phyloP scores from a whole-genome alignment of 2,888 invertebrate genomes.

The Lagria hirta region DNA sequence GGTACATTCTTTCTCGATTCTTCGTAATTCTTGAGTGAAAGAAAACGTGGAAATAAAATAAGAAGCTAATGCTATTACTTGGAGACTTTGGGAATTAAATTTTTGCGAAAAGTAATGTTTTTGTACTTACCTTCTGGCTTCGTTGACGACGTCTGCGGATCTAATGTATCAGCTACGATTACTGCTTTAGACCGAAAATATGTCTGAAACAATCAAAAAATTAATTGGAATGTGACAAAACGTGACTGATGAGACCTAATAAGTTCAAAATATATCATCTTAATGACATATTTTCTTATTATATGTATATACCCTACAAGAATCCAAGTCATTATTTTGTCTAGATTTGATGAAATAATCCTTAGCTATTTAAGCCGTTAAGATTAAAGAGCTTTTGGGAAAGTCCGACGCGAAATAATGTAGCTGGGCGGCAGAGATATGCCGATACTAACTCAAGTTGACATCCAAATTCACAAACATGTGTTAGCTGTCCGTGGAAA shows the following conservation, averaged over 20 bases:
- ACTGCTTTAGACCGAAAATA: slow-evolving; percentile 40
- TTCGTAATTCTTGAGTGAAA: slow-evolving; percentile 38
- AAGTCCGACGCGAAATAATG: slow-evolving; percentile 50
- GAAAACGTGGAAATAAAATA: slow-evolving; percentile 42
- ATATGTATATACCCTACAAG: too few relatives aligned
- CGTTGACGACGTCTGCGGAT: slow-evolving; percentile 43
- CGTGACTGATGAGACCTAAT: too few relatives aligned
- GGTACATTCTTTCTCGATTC: slow-evolving; percentile 46
- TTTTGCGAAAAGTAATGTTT: slow-evolving; percentile 19
- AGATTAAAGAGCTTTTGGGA: slow-evolving; percentile 54
- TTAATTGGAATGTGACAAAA: too few relatives aligned
- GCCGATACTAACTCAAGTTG: slow-evolving; percentile 55
- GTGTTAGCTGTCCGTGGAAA: slow-evolving; percentile 50
- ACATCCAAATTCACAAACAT: slow-evolving; percentile 54
- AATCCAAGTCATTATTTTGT: too few relatives aligned
- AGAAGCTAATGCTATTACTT: slow-evolving; percentile 31
- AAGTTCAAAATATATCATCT: too few relatives aligned
- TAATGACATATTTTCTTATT: too few relatives aligned
- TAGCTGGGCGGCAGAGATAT: slow-evolving; percentile 52
- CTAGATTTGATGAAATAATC: slow-evolving; percentile 55
- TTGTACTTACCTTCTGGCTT: slow-evolving; percentile 46
- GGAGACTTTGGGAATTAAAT: slow-evolving; percentile 4
- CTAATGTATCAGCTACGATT: slow-evolving; percentile 40
- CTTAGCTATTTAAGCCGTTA: slow-evolving; percentile 51
- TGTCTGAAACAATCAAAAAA: slow-evolving; percentile 40